Conservation (phyloP, 2,888 invertebrate genomes). For the Tyria jacobaeae region DNA sequence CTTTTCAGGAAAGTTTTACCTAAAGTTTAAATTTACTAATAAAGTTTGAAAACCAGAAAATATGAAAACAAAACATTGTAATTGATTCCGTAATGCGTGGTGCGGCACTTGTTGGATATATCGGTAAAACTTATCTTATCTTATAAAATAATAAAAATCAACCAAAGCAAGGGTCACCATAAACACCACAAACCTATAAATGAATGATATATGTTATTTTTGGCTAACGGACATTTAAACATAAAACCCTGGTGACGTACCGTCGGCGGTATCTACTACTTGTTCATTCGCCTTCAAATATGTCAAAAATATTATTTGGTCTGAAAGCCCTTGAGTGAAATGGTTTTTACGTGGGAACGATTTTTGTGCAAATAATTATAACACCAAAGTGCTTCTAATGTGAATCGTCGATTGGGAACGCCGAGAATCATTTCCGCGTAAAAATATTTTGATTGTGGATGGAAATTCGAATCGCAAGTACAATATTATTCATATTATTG, state of each 20-base stretch:
- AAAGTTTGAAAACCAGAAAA: conserved; percentile 46
- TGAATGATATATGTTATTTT: conserved; percentile 13
- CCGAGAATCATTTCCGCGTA: conserved; percentile 87
- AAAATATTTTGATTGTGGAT: conserved; percentile 86
- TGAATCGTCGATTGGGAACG: conserved; percentile 83
- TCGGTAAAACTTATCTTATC: conserved; percentile 32
- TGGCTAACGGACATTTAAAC: conserved; percentile 17
- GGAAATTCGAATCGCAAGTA: conserved; percentile 86
- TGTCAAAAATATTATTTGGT: conserved; percentile 75
- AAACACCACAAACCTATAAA: conserved; percentile 28
- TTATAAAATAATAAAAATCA: conserved; percentile 9
- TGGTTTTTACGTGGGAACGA: conserved; percentile 87
- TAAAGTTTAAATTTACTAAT: conserved; percentile 47
- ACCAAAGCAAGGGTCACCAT: conserved; percentile 18
- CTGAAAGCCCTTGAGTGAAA: conserved; percentile 87
- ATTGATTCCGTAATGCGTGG: conserved; percentile 54
- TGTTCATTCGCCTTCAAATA: conserved; percentile 50
- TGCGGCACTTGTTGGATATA: conserved; percentile 38
- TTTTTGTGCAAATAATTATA: conserved; percentile 83
- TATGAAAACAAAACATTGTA: conserved; percentile 31
- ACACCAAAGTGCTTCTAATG: conserved; percentile 77
- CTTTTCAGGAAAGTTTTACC: conserved; percentile 59
- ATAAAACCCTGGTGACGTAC: conserved; percentile 29
- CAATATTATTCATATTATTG: conserved; percentile 64
- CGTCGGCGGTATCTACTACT: conserved; percentile 35